Percentiles rank a stretch among this genome's conserved stretches.
Conservation (phyloP, 2,888 invertebrate genomes). For the Lasioglossum vierecki region DNA sequence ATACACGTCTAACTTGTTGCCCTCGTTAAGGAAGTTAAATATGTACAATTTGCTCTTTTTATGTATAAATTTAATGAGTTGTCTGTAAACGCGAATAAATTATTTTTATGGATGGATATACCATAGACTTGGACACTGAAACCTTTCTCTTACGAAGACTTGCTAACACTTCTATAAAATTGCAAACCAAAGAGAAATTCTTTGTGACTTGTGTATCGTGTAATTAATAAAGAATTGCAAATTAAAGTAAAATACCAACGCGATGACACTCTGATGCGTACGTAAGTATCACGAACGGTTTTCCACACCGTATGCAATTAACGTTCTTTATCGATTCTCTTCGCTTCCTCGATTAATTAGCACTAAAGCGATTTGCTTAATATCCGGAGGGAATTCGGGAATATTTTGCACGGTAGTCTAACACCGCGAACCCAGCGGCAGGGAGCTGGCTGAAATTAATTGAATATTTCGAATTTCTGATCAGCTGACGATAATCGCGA, state of each 20-base stretch:
- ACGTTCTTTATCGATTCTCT: not conserved
- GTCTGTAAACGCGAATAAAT: too few species aligned
- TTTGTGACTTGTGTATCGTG: not conserved
- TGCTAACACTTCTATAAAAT: not conserved
- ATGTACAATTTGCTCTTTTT: not conserved
- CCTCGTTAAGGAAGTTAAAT: not conserved
- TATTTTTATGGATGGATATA: too few species aligned
- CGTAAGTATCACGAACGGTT: not conserved
- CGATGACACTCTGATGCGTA: not conserved
- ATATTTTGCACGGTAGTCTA: not conserved
- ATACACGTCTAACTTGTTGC: not conserved
- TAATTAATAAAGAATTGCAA: not conserved
- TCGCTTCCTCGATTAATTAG: slow-evolving; percentile 2
- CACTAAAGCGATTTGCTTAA: slow-evolving; percentile 10
- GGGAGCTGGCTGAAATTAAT: slow-evolving; percentile 50
- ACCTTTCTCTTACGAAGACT: too few species aligned
- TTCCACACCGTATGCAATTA: not conserved
- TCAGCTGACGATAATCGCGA: slow-evolving; percentile 61
- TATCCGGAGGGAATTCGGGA: slow-evolving; percentile 2
- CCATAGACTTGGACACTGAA: too few species aligned
- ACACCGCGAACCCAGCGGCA: not conserved
- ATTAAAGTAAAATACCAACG: not conserved
- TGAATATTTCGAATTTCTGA: slow-evolving; percentile 65
- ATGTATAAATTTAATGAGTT: not conserved
- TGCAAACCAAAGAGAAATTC: not conserved